Evolutionary conservation across 2,888 invertebrate genomes (phyloP).

Genomic region (Ochropleura leucogaster): DNA sequence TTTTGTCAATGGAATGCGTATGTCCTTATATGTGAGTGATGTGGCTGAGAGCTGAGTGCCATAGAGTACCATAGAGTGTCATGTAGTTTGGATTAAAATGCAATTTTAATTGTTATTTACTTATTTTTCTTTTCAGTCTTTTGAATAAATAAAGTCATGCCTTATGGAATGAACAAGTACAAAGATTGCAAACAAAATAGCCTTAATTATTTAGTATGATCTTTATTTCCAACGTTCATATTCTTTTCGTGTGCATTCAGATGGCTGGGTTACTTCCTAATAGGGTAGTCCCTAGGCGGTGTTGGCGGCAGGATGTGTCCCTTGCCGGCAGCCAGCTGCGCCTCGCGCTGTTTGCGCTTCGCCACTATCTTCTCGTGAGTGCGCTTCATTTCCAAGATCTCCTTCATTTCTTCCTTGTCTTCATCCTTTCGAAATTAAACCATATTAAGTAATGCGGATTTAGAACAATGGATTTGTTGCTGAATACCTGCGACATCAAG

Average conservation of each 20-base stretch:
- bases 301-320: conserved; percentile 69
- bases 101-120: no score
- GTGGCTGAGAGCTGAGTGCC: neutral
- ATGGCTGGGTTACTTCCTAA: conserved; percentile 69
- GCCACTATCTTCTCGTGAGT: conserved; percentile 95
- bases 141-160: no score
- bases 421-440: conserved; percentile 92
- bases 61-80: no score
- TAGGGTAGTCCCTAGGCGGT: conserved; percentile 78
- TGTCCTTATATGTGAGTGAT: no score
- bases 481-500: no score
- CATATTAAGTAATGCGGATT: no score
- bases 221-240: neutral
- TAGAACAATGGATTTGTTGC: no score
- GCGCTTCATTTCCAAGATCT: conserved; percentile 97
- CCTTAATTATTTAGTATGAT: neutral
- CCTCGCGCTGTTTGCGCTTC: conserved; percentile 90
- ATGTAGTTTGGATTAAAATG: neutral
- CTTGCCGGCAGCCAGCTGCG: conserved; percentile 74
- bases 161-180: no score
- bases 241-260: neutral
- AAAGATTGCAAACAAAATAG: neutral
- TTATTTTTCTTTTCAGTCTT: no score
- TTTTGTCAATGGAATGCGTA: no score
- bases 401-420: conserved; percentile 98